A percentile compares a stretch with the other conserved stretches of the same genome.
phyloP scores from a whole-genome alignment of 2,797 vertebrate genomes.

The Labroides dimidiatus region DNA sequence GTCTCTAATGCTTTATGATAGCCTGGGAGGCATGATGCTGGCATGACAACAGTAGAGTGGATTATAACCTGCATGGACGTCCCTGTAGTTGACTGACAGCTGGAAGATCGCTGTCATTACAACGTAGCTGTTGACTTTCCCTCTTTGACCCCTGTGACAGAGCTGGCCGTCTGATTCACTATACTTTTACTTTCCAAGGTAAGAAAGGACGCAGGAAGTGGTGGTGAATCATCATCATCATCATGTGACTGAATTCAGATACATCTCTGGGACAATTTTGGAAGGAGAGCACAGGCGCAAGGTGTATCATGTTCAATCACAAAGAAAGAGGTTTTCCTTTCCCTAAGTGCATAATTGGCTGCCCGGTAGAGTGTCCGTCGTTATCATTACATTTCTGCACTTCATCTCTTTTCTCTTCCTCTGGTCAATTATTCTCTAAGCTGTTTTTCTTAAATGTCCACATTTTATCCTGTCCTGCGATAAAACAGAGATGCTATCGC shows the following conservation, averaged over 20 bases:
- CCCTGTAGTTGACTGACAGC: conserved; percentile 64
- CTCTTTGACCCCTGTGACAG: conserved; percentile 23
- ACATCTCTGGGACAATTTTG: conserved; percentile 26
- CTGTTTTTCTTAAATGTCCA: conserved; percentile 55
- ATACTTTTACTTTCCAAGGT: conserved; percentile 29
- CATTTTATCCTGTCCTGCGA: conserved; percentile 60
- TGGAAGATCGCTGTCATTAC: conserved; percentile 66
- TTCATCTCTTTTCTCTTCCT: conserved; percentile 38
- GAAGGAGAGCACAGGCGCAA: conserved; percentile 14
- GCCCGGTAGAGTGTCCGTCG: conserved; percentile 40
- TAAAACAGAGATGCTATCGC: conserved; percentile 69
- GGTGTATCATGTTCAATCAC: conserved; percentile 39
- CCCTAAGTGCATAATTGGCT: conserved; percentile 51
- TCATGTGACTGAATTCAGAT: conserved; percentile 17
- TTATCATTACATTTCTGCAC: conserved; percentile 46
- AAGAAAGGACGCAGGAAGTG: background rate
- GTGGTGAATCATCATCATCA: conserved; percentile 8
- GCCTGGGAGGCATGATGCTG: conserved; percentile 32
- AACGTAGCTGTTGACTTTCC: conserved; percentile 50
- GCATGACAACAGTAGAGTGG: conserved; percentile 53
- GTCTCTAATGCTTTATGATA: conserved; percentile 53
- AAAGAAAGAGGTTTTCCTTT: conserved; percentile 40
- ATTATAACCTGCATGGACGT: conserved; percentile 50
- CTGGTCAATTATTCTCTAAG: conserved; percentile 48
- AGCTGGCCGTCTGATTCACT: conserved; percentile 32